Evolutionary conservation across 2,888 invertebrate species (phyloP), one percentile per base, ranked within the genome.

Genomic region (Zaprionus lineosus): DNA sequence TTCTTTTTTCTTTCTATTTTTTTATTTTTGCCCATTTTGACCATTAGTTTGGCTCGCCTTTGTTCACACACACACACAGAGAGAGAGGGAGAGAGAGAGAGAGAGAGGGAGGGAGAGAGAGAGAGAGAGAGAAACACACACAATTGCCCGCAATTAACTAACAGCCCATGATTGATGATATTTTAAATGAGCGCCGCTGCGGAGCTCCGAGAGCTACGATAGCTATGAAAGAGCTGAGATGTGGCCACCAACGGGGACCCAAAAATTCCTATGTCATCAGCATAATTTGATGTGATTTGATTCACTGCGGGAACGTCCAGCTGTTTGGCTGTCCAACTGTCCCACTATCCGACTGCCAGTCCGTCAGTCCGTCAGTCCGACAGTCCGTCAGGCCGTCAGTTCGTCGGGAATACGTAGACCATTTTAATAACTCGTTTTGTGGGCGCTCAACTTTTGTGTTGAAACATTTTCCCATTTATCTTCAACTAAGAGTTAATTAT

Each of bases 141-240:
- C 56, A 71, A 56, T 64, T 43, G 70, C 29, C 33, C 69, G 73
- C 83, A 86, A 84, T 87, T 86, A 87, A 85, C 84, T 70, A 74
- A 73, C 78, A 61, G 65, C 59, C 78, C 68, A 81, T 87, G 87
- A 87, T 87, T 87, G 87, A 87, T 87, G 87, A 86, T 84, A 65
- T 87, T 87, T 87, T 86, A 86, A 86, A 83, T 86, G 84, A 78
- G 76, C 59, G 63, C 72, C 76, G 63, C 69, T 41, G 58, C 70
- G 63, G 58, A 55, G 57, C 58, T 61, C 53, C 57, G 57, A 64
- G 69, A 65, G n/a, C n/a, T n/a, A n/a, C n/a, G n/a, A n/a, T n/a
- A n/a, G n/a, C n/a, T n/a, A n/a, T n/a, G n/a, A n/a, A n/a, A n/a
- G n/a, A n/a, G n/a, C n/a, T n/a, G n/a, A n/a, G n/a, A n/a, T n/a